Evolutionary conservation across 2,888 invertebrate species (phyloP).

Genomic region (Allacma fusca): DNA sequence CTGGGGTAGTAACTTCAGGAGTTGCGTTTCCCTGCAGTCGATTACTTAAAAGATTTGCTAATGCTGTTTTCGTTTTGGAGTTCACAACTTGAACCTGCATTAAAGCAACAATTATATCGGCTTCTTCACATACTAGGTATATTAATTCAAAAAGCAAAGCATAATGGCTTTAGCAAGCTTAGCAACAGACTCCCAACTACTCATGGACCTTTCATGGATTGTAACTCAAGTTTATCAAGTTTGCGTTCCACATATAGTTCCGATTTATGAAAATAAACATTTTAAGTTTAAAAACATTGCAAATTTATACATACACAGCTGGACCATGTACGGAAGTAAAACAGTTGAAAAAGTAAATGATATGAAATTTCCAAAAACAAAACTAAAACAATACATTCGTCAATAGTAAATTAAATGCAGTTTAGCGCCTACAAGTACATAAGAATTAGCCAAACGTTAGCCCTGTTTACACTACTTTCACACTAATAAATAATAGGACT

Average conservation of each 20-base stretch:
- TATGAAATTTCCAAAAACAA: too few relatives aligned
- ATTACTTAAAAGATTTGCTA: conserved; percentile 92
- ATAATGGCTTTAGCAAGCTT: background rate
- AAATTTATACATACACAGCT: too few relatives aligned
- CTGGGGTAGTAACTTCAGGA: conserved; percentile 51
- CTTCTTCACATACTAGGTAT: background rate
- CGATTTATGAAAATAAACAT: too few relatives aligned
- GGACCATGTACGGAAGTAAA: too few relatives aligned
- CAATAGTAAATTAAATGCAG: too few relatives aligned
- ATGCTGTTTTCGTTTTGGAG: conserved; percentile 91
- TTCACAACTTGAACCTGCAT: conserved; percentile 70
- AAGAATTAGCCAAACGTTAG: background rate
- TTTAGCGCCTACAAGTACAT: too few relatives aligned
- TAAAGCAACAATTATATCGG: conserved; percentile 8
- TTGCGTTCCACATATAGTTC: too few relatives aligned
- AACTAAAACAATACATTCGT: too few relatives aligned
- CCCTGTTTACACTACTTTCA: background rate
- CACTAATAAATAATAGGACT: background rate
- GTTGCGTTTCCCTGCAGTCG: conserved; percentile 69
- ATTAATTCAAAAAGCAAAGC: background rate
- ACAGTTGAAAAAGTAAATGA: too few relatives aligned
- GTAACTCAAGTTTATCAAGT: too few relatives aligned
- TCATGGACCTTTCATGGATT: background rate
- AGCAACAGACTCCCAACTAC: conserved; percentile 7
- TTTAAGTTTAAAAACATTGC: too few relatives aligned